Base-by-base conservation (phyloP, 2,113 vertebrate genomes). In the Astur gentilis region DNA sequence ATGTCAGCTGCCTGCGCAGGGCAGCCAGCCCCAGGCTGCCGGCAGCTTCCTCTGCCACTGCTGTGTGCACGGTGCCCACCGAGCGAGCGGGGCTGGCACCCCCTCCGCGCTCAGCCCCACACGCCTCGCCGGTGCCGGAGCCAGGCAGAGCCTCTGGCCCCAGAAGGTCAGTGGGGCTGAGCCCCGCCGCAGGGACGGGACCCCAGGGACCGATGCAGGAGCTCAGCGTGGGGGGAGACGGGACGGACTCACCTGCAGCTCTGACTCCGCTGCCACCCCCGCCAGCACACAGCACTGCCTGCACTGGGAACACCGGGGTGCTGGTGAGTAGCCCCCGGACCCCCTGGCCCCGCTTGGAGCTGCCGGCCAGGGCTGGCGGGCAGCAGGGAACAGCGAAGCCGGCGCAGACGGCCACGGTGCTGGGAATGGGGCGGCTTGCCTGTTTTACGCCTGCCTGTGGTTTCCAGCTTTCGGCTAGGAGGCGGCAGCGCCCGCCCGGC, bases 1-100 rank as follows among this genome's bases (percentile, higher is more conserved):
- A 97, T 95, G 96, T 97, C 95, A 97, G 95, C 95, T 95, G 96
- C 94, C 84, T 88, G 86, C 72, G 80, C 94, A 87, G 95, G 90
- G 81, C 83, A 57, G 91, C 55, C 91, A 91, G 64, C 87, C 90
- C 94, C 70, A 13, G 49, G 32, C 49, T 54, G 83, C 86, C 62
- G 94, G 94, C 97, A 96, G 97, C 96, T 98, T 88, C 97, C 97
- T 90, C 97, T 26, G 50, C 71, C 69, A 26, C 71, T 3, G 34
- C 88, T 8, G 89, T 25, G 13, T 11, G 72, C 9, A 6, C 1
- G 27, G 50, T 52, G 61, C 91, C 47, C 6, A 5, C 45, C 9
- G 4, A 55, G 47, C 45, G 17, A 45, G 42, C 18, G 6, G 58
- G 64, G 55, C 34, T 6, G 14, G 60, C 69, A 57, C 49, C 14